These are phyloP conservation scores for Tachina grossa DNA, from an alignment of 2,888 invertebrate species.

Conservation along the genomic window DNA sequence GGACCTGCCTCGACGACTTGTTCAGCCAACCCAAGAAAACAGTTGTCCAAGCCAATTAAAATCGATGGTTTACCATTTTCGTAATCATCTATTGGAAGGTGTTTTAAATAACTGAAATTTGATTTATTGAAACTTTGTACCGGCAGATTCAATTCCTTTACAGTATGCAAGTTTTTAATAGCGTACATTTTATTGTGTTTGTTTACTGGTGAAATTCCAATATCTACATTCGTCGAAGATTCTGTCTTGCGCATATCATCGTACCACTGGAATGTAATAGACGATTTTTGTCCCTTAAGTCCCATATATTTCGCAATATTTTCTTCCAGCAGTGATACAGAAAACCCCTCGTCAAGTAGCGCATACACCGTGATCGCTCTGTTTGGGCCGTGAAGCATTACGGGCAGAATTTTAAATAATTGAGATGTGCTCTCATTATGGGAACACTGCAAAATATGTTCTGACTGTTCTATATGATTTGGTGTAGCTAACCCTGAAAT, in stretches of 20 bases:
- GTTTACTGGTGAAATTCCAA: background rate
- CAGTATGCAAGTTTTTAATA: background rate
- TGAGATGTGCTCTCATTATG: background rate
- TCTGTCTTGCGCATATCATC: constrained; percentile 29
- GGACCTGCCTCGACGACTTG: too few species aligned
- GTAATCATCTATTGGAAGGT: too few species aligned
- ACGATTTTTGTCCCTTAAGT: background rate
- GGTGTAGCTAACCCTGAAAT: too few species aligned
- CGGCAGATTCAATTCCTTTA: too few species aligned
- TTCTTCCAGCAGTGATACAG: background rate
- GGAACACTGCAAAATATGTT: constrained; percentile 23
- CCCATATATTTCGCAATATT: background rate
- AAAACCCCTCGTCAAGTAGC: background rate
- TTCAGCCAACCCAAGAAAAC: constrained; percentile 14
- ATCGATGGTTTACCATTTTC: background rate
- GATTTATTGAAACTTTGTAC: too few species aligned
- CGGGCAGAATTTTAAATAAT: constrained; percentile 46
- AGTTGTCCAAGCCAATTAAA: constrained; percentile 10
- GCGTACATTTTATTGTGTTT: background rate
- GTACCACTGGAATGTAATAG: constrained; percentile 61
- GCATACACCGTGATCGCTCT: background rate
- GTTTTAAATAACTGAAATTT: too few species aligned
- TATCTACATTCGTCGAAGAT: background rate
- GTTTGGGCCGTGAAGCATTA: constrained; percentile 19
- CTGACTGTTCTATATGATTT: background rate